Evolutionary conservation across 2,113 vertebrate species (phyloP).

Genomic region (Cyanoderma ruficeps): DNA sequence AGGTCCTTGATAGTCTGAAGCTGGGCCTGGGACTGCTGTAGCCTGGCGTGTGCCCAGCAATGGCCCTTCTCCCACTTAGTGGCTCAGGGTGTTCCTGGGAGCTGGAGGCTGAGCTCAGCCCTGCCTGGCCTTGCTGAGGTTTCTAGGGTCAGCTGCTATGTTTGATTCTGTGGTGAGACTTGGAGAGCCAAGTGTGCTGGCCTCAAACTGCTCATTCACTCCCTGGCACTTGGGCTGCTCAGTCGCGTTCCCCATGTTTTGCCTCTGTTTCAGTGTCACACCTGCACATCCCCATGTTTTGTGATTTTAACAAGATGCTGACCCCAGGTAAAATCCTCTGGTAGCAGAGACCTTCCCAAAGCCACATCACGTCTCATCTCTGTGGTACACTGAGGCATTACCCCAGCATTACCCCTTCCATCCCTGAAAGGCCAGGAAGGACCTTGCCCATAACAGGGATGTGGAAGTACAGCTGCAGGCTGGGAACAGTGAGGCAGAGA

Average conservation of each 20-base stretch:
- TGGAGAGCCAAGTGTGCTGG: background rate
- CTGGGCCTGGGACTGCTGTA: background rate
- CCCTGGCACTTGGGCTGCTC: background rate
- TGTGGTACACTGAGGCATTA: background rate
- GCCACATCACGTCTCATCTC: background rate
- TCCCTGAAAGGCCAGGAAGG: background rate
- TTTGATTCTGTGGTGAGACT: background rate
- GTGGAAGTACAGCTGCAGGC: accelerated
- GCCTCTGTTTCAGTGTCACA: background rate
- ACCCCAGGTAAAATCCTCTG: background rate
- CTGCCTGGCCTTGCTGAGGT: background rate
- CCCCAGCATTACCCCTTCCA: background rate
- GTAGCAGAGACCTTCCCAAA: background rate
- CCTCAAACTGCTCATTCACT: background rate
- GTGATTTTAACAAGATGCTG: background rate
- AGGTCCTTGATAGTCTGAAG: background rate
- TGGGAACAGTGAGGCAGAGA: background rate
- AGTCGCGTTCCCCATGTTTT: accelerated
- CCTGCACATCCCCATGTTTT: background rate
- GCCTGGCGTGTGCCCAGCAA: accelerated
- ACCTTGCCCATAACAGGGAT: background rate
- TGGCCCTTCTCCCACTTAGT: background rate
- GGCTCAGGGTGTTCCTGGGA: background rate
- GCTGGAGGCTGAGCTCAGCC: background rate
- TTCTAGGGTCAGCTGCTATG: background rate